phyloP scores from a whole-genome alignment of 2,113 vertebrate genomes.

The Eonycteris spelaea region DNA sequence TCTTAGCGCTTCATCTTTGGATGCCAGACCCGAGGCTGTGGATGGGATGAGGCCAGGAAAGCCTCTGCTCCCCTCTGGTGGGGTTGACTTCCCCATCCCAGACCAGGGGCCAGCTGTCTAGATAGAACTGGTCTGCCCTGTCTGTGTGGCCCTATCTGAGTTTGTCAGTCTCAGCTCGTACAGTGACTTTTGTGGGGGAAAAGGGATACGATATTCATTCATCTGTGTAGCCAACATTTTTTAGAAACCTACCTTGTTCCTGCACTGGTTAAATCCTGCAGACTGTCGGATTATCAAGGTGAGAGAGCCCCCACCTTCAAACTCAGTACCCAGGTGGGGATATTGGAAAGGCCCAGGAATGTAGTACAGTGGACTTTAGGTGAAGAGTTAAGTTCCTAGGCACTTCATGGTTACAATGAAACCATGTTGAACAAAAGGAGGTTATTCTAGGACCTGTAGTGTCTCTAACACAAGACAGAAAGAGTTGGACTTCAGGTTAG shows the following conservation, averaged over 20 bases:
- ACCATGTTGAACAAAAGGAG: background rate
- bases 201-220: background rate
- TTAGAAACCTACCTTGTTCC: background rate
- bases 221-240: background rate
- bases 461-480: background rate
- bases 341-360: background rate
- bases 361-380: background rate
- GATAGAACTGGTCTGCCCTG: background rate
- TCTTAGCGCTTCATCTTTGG: constrained; percentile 1
- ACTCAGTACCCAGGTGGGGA: background rate
- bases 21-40: background rate
- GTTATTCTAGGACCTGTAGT: background rate
- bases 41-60: background rate
- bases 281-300: background rate
- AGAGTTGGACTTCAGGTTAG: background rate
- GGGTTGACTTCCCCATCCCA: background rate
- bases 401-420: background rate
- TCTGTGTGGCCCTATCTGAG: background rate
- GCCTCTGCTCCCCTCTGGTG: background rate
- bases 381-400: background rate
- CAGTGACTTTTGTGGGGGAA: background rate
- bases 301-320: background rate
- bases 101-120: background rate
- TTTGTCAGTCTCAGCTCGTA: background rate
- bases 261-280: background rate